Evolutionary conservation across 2,113 vertebrate genomes (phyloP).

Genomic region (Anguilla japonica): DNA sequence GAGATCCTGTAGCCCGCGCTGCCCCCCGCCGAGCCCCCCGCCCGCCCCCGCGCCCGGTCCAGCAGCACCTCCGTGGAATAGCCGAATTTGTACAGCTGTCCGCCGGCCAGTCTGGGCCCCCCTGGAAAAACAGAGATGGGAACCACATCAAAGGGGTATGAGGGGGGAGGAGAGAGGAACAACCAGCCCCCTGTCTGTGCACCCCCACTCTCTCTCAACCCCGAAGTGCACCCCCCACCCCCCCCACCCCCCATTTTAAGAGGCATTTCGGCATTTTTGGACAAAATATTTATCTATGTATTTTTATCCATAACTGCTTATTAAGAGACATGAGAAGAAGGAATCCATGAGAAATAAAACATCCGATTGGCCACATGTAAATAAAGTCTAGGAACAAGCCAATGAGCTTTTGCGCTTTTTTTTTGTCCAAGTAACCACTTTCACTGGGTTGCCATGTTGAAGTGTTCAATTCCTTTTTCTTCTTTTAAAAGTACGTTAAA

Average conservation of each 20-base stretch:
- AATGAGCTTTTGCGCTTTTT: neutral
- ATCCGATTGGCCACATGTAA: neutral
- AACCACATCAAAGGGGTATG: neutral
- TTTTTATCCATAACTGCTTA: too few relatives aligned
- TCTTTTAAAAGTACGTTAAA: neutral
- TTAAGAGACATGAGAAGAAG: neutral
- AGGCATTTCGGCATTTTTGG: neutral
- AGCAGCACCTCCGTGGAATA: conserved; percentile 84
- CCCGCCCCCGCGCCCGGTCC: conserved; percentile 69
- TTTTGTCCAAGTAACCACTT: neutral
- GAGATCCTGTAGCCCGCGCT: conserved; percentile 80
- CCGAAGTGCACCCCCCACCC: neutral
- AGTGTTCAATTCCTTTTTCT: neutral
- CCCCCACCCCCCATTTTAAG: neutral
- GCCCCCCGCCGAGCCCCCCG: conserved; percentile 67
- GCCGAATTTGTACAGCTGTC: conserved; percentile 84
- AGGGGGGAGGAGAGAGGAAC: neutral
- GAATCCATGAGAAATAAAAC: neutral
- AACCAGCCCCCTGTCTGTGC: neutral
- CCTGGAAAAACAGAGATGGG: conserved; percentile 72
- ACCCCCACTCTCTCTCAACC: neutral
- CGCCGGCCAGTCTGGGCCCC: conserved; percentile 86
- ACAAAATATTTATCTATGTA: neutral
- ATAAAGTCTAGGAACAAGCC: neutral
- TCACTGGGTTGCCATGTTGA: neutral